phyloP scores from a whole-genome alignment of 2,113 vertebrate genomes.

The Cavia porcellus region DNA sequence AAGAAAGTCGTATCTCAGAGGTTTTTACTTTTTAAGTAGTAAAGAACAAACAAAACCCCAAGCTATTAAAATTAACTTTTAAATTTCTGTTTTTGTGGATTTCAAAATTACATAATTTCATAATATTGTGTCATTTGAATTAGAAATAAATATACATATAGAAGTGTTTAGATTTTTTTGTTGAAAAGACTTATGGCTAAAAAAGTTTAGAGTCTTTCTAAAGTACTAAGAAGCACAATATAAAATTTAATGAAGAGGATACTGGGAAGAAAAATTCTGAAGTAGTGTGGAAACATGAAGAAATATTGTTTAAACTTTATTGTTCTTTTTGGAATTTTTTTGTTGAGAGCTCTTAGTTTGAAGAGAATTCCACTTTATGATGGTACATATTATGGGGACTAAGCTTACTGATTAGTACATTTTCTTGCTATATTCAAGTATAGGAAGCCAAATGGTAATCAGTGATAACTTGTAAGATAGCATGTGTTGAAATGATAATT shows the following conservation, averaged over 20 bases:
- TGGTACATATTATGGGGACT: background rate
- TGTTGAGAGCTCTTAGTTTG: background rate
- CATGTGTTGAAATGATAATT: background rate
- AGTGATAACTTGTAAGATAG: background rate
- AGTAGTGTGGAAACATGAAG: slow-evolving; percentile 43
- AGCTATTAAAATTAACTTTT: background rate
- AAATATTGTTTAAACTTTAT: slow-evolving; percentile 29
- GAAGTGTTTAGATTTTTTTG: background rate
- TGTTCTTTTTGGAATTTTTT: background rate
- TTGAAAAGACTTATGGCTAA: background rate
- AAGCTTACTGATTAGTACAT: slow-evolving; percentile 9
- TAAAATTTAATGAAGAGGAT: background rate
- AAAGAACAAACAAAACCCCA: background rate
- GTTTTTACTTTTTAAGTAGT: slow-evolving; percentile 34
- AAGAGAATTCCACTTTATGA: slow-evolving; percentile 21
- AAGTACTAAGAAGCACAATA: background rate
- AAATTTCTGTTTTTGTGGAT: background rate
- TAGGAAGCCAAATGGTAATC: slow-evolving; percentile 14
- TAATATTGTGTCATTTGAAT: background rate
- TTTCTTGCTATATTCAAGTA: slow-evolving; percentile 30
- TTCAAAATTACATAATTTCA: slow-evolving; percentile 20
- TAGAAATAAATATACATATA: slow-evolving; percentile 19
- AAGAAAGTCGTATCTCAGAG: background rate
- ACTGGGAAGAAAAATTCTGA: slow-evolving; percentile 12
- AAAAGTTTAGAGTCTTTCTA: slow-evolving; percentile 36